Percentiles rank a stretch among this genome's conserved stretches.
These are phyloP conservation scores for Eledona agricola DNA, from an alignment of 2,888 invertebrate species.

Conservation along the genomic window DNA sequence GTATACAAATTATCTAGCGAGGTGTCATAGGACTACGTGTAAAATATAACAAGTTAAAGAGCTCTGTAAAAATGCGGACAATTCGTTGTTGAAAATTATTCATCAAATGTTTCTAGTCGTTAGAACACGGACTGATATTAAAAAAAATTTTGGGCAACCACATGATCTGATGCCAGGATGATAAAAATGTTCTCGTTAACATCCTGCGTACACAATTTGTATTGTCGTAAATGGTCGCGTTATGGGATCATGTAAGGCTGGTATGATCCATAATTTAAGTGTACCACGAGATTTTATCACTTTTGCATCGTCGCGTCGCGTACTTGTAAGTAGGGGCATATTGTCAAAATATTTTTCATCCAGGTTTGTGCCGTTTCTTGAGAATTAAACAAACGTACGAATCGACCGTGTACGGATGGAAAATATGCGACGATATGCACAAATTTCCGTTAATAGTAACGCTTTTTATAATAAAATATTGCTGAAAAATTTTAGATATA, in stretches of 20 bases:
- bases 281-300: slow-evolving; percentile 30
- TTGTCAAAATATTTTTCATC: slow-evolving; percentile 32
- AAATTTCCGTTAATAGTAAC: slow-evolving; percentile 20
- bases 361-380: slow-evolving; percentile 34
- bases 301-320: slow-evolving; percentile 31
- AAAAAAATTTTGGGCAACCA: slow-evolving; percentile 33
- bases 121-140: slow-evolving; percentile 50
- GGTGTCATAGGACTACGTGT: slow-evolving; percentile 38
- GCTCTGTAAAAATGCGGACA: slow-evolving; percentile 34
- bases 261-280: slow-evolving; percentile 43
- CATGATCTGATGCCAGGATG: slow-evolving; percentile 43
- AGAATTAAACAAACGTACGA: slow-evolving; percentile 9
- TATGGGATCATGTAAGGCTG: slow-evolving; percentile 45
- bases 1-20: slow-evolving; percentile 37
- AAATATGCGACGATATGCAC: slow-evolving; percentile 27
- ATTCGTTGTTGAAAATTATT: slow-evolving; percentile 37
- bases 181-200: slow-evolving; percentile 39
- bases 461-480: slow-evolving; percentile 33
- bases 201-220: slow-evolving; percentile 30
- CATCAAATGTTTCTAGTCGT: slow-evolving; percentile 46
- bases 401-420: slow-evolving; percentile 29
- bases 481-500: slow-evolving; percentile 21
- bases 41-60: slow-evolving; percentile 34
- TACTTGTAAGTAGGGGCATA: slow-evolving; percentile 34
- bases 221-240: slow-evolving; percentile 16